Percentiles rank a stretch among this genome's conserved stretches.
Conservation (phyloP, 2,113 vertebrate genomes). For the Pachypanchax playfairii region DNA sequence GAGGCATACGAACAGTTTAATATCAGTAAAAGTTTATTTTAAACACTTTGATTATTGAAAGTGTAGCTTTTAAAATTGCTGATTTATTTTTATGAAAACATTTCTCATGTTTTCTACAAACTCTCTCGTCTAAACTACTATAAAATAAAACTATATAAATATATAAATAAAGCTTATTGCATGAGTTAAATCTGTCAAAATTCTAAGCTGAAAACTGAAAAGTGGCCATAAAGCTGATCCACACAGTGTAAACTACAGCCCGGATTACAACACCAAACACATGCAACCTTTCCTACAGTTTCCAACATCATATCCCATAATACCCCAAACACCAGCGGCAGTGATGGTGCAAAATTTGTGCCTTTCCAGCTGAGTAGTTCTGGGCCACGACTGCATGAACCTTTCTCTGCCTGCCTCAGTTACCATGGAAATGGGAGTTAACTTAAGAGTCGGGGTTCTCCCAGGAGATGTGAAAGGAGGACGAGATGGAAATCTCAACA, state of each 20-base stretch:
- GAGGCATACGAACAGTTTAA: too few relatives aligned
- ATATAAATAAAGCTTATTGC: too few relatives aligned
- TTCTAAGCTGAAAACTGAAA: too few relatives aligned
- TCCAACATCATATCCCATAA: constrained; percentile 25
- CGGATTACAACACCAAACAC: not conserved
- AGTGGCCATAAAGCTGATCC: not conserved
- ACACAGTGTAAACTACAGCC: not conserved
- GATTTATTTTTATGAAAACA: too few relatives aligned
- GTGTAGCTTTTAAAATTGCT: too few relatives aligned
- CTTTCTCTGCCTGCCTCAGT: constrained; percentile 58
- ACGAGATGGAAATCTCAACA: constrained; percentile 20
- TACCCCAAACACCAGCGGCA: constrained; percentile 25
- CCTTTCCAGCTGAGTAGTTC: constrained; percentile 51
- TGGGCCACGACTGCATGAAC: constrained; percentile 51
- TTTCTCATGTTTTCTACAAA: too few relatives aligned
- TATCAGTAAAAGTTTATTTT: too few relatives aligned
- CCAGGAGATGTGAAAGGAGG: constrained; percentile 41
- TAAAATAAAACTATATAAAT: too few relatives aligned
- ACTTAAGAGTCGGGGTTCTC: constrained; percentile 57
- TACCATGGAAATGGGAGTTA: constrained; percentile 76
- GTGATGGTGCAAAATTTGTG: constrained; percentile 56
- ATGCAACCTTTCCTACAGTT: not conserved
- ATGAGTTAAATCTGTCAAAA: too few relatives aligned
- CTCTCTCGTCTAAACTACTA: too few relatives aligned
- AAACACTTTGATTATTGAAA: too few relatives aligned